These are phyloP conservation scores for Heteromyza rotundicornis DNA, from an alignment of 2,888 invertebrate species.

Conservation along the genomic window DNA sequence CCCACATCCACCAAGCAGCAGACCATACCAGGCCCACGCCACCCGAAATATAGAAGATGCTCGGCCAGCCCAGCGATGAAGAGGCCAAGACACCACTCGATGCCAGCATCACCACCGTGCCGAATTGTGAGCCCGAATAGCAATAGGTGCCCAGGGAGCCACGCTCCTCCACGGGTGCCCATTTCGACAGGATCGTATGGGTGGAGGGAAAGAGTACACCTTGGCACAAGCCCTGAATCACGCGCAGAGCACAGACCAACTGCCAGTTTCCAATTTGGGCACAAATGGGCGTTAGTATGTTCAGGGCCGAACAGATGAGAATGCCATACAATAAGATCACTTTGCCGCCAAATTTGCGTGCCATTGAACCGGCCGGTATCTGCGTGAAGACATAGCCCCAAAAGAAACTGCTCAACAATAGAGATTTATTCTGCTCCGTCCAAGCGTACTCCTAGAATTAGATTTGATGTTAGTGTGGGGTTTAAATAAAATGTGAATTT, in stretches of 20 bases:
- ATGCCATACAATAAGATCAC: slow-evolving; percentile 67
- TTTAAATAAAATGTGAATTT: background rate
- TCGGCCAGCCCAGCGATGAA: slow-evolving; percentile 76
- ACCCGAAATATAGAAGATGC: slow-evolving; percentile 79
- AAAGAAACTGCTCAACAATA: slow-evolving; percentile 71
- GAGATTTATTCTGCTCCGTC: slow-evolving; percentile 66
- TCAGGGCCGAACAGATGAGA: slow-evolving; percentile 69
- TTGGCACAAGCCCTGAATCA: slow-evolving; percentile 73
- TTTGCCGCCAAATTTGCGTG: slow-evolving; percentile 75
- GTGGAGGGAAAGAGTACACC: slow-evolving; percentile 73
- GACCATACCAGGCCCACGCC: slow-evolving; percentile 70
- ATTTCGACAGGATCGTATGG: slow-evolving; percentile 73
- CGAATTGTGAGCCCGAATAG: slow-evolving; percentile 78
- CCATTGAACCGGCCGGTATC: slow-evolving; percentile 73
- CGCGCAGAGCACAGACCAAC: slow-evolving; percentile 68
- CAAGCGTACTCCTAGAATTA: slow-evolving; percentile 67
- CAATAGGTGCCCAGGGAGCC: slow-evolving; percentile 70
- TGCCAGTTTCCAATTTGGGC: slow-evolving; percentile 71
- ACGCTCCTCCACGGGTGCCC: slow-evolving; percentile 74
- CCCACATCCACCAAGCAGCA: slow-evolving; percentile 68
- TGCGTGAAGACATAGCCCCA: slow-evolving; percentile 72
- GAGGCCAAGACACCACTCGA: slow-evolving; percentile 76
- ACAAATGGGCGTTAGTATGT: slow-evolving; percentile 72
- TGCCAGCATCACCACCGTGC: slow-evolving; percentile 77
- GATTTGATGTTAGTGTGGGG: too few species aligned